Conservation (phyloP, 2,113 vertebrate genomes). For the Platysternon megacephalum region DNA sequence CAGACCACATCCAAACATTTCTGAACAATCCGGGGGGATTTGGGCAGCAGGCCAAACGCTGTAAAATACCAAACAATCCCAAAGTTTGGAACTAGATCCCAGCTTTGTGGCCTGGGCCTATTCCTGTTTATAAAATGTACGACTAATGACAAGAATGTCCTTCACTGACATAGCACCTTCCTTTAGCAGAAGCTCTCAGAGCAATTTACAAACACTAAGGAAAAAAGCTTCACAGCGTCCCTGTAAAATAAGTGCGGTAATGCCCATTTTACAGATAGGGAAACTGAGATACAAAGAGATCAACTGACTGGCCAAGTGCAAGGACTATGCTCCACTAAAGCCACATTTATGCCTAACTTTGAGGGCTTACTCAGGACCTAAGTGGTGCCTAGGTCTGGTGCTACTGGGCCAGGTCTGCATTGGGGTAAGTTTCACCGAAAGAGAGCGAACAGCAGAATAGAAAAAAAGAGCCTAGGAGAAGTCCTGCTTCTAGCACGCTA, state of each 20-base stretch:
- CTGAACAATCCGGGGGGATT: neutral
- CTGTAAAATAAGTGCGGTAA: neutral
- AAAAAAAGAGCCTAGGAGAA: neutral
- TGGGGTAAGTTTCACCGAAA: neutral
- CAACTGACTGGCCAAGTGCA: neutral
- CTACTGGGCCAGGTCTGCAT: neutral
- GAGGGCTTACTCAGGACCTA: neutral
- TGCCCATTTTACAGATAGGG: neutral
- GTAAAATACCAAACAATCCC: neutral
- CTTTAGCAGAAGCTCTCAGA: neutral
- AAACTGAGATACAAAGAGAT: neutral
- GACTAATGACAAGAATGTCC: neutral
- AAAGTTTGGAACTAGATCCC: neutral
- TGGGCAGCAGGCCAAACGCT: neutral
- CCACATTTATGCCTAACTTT: neutral
- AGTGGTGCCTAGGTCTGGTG: neutral
- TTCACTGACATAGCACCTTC: neutral
- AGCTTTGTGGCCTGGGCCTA: neutral
- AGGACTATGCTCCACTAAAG: neutral
- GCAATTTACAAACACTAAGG: neutral
- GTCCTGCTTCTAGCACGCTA: neutral
- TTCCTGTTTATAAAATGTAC: neutral
- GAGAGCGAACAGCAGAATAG: neutral
- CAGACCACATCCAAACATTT: neutral
- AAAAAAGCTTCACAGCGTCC: neutral